Conservation (phyloP, 2,113 vertebrate species). For the Orcinus orca region DNA sequence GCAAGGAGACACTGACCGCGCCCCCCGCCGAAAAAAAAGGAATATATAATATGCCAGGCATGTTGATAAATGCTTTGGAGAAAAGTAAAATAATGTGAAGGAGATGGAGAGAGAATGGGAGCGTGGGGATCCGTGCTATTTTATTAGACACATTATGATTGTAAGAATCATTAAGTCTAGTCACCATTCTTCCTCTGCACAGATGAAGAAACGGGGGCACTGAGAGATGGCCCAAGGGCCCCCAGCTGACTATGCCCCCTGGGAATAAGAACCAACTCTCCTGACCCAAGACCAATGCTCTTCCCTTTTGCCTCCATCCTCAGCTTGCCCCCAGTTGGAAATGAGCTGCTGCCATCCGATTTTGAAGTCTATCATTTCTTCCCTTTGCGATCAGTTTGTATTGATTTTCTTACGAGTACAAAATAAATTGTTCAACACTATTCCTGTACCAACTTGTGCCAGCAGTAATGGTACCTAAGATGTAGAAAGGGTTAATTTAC, state of each 20-base stretch:
- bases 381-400: neutral
- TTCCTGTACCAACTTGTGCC: neutral
- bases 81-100: neutral
- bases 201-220: neutral
- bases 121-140: neutral
- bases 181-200: neutral
- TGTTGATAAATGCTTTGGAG: neutral
- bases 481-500: neutral
- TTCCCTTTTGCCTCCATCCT: neutral
- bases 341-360: neutral
- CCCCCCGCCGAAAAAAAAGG: neutral
- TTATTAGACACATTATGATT: neutral
- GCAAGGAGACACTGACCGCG: neutral
- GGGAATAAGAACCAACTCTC: neutral
- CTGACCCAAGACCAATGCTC: neutral
- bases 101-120: neutral
- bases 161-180: neutral
- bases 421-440: neutral
- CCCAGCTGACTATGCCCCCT: neutral
- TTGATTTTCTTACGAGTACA: neutral
- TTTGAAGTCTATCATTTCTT: neutral
- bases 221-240: neutral
- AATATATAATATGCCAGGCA: neutral
- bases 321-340: neutral
- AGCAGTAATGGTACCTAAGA: neutral